These are phyloP conservation scores for Drosophila funebris DNA, from an alignment of 1,140 invertebrate genomes.

Conservation along the genomic window DNA sequence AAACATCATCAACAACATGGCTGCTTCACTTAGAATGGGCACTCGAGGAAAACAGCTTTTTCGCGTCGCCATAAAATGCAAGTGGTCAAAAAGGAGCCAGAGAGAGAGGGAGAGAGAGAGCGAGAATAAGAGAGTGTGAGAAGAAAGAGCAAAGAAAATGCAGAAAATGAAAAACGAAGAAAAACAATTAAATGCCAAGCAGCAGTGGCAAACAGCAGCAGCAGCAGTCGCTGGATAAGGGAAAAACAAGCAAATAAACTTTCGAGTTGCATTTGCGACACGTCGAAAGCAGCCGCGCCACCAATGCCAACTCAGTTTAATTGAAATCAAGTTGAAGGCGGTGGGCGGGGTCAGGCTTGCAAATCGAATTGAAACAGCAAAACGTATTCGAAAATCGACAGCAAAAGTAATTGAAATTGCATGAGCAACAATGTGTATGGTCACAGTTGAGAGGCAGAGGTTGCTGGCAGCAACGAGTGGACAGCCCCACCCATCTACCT, in stretches of 20 bases:
- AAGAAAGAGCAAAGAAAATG: conserved; percentile 49
- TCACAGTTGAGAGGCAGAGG: neutral
- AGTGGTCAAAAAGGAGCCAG: conserved; percentile 61
- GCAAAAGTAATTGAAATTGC: conserved; percentile 81
- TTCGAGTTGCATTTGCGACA: conserved; percentile 73
- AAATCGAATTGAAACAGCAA: conserved; percentile 72
- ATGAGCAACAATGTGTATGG: conserved; percentile 74
- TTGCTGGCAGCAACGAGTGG: conserved; percentile 40
- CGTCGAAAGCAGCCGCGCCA: conserved; percentile 73
- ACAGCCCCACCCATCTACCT: conserved; percentile 25
- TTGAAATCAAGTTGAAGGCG: conserved; percentile 70
- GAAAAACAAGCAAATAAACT: conserved; percentile 81
- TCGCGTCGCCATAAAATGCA: conserved; percentile 79
- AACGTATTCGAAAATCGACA: conserved; percentile 81
- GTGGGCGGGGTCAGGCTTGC: conserved; percentile 42
- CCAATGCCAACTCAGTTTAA: conserved; percentile 78
- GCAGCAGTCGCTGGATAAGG: conserved; percentile 50
- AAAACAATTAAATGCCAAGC: conserved; percentile 78
- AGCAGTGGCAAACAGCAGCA: conserved; percentile 36
- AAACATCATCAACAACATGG: conserved; percentile 80
- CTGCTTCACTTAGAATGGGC: conserved; percentile 27
- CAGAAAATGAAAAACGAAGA: conserved; percentile 75
- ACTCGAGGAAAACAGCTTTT: conserved; percentile 73
- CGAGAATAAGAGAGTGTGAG: conserved; percentile 1
- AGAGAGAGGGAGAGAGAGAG: conserved; percentile 12